A percentile compares a stretch with the other conserved stretches of the same genome.
phyloP scores from a whole-genome alignment of 2,888 invertebrate genomes.

The Mallateleia sp. region DNA sequence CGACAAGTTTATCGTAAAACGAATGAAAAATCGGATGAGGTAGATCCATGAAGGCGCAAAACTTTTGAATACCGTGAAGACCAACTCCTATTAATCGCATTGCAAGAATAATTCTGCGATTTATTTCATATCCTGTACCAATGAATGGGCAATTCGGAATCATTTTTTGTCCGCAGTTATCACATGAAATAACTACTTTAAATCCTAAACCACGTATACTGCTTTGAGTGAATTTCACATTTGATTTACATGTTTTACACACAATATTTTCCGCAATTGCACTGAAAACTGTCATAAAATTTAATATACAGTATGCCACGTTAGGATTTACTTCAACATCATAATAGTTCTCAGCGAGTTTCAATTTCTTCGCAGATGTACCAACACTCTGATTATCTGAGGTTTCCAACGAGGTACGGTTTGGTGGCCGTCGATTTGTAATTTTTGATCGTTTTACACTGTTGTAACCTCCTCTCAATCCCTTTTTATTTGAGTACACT shows the following conservation, averaged over 20 bases:
- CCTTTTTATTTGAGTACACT: slow-evolving; percentile 18
- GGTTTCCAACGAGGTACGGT: slow-evolving; percentile 7
- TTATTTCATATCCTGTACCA: slow-evolving; percentile 77
- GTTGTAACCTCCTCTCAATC: not conserved
- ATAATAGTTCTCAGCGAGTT: slow-evolving; percentile 21
- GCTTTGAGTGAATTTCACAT: slow-evolving; percentile 15
- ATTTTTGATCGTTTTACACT: slow-evolving; percentile 8
- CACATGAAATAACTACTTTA: slow-evolving; percentile 29
- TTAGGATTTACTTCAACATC: slow-evolving; percentile 60
- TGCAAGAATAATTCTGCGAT: slow-evolving; percentile 77
- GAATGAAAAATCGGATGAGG: slow-evolving; percentile 79
- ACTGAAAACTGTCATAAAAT: slow-evolving; percentile 33
- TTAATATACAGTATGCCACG: slow-evolving; percentile 47
- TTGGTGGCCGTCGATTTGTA: slow-evolving; percentile 21
- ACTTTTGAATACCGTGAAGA: slow-evolving; percentile 53
- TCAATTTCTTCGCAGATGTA: slow-evolving; percentile 36
- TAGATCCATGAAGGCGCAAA: slow-evolving; percentile 70
- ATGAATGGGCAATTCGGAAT: slow-evolving; percentile 75
- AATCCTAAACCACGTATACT: slow-evolving; percentile 24
- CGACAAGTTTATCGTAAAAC: slow-evolving; percentile 59
- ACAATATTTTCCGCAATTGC: slow-evolving; percentile 11
- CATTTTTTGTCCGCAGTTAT: slow-evolving; percentile 5
- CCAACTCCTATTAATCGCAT: slow-evolving; percentile 79
- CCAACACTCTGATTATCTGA: not conserved
- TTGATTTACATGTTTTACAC: slow-evolving; percentile 23